phyloP scores from a whole-genome alignment of 1,140 invertebrate genomes.

The Atopsyche davidsoni region DNA sequence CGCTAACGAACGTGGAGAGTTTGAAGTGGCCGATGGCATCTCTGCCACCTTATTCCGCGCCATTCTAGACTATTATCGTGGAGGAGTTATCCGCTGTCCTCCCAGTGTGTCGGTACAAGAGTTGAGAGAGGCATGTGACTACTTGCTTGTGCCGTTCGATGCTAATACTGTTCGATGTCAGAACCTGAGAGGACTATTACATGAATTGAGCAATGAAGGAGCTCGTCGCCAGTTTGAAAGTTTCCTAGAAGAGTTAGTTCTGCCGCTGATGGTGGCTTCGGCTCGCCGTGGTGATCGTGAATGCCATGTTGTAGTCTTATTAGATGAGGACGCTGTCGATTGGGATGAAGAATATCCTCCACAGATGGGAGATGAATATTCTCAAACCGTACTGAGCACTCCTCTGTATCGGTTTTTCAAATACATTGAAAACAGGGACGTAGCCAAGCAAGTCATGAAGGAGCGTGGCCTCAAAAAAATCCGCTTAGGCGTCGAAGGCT shows the following conservation, averaged over 20 bases:
- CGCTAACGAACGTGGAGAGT: constrained; percentile 94
- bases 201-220: constrained; percentile 98
- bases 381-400: constrained; percentile 86
- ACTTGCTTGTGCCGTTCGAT: constrained; percentile 96
- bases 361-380: constrained; percentile 95
- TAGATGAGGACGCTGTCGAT: constrained; percentile 93
- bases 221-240: constrained; percentile 94
- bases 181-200: constrained; percentile 81
- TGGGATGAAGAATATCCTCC: constrained; percentile 98
- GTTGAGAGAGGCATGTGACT: constrained; percentile 96
- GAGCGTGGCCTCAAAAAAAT: constrained; percentile 98
- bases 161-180: constrained; percentile 88
- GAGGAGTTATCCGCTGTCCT: constrained; percentile 82
- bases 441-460: constrained; percentile 98
- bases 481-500: constrained; percentile 97
- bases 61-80: constrained; percentile 94
- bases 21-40: constrained; percentile 97
- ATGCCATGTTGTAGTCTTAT: constrained; percentile 89
- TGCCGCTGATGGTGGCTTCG: constrained; percentile 94
- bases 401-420: constrained; percentile 98
- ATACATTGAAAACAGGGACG: constrained; percentile 97
- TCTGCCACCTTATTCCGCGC: constrained; percentile 92
- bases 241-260: constrained; percentile 91
- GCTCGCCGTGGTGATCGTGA: constrained; percentile 85
- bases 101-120: constrained; percentile 67